A percentile compares a stretch with the other conserved stretches of the same genome.
Evolutionary conservation across 1,140 invertebrate species (phyloP).

Genomic region (Sesamia nonagrioides): DNA sequence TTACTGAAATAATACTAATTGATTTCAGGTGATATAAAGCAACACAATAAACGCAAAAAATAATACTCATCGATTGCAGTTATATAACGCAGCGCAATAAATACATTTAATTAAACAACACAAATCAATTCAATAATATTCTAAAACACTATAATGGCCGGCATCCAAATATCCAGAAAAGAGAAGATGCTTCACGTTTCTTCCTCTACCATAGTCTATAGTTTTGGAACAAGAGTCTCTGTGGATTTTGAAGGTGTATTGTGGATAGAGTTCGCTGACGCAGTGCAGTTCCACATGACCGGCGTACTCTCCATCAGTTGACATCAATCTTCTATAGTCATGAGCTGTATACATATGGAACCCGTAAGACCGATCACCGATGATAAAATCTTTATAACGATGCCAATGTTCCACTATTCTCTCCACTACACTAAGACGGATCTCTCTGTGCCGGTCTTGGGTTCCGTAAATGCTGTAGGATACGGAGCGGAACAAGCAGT

Average conservation of each 20-base stretch:
- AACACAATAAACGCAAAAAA: background rate
- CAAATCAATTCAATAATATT: constrained; percentile 64
- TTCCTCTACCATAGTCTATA: constrained; percentile 75
- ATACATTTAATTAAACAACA: constrained; percentile 3
- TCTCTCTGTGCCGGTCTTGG: constrained; percentile 77
- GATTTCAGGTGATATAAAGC: background rate
- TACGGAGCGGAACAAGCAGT: constrained; percentile 80
- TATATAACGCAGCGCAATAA: background rate
- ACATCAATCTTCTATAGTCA: constrained; percentile 73
- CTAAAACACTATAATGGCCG: constrained; percentile 80
- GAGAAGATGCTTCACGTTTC: constrained; percentile 69
- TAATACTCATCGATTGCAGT: background rate
- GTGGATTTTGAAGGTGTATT: constrained; percentile 77
- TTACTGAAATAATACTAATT: background rate
- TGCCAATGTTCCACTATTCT: constrained; percentile 74
- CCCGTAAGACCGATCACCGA: constrained; percentile 77
- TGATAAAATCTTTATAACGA: constrained; percentile 80
- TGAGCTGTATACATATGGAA: constrained; percentile 57
- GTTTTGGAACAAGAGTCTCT: constrained; percentile 68
- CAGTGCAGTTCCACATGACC: constrained; percentile 79
- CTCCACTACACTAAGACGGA: constrained; percentile 71
- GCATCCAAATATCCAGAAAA: constrained; percentile 78
- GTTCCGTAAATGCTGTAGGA: constrained; percentile 77
- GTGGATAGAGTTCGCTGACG: constrained; percentile 71
- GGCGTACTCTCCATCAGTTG: constrained; percentile 76